phyloP scores from a whole-genome alignment of 1,140 invertebrate species.

The Eulimnadia texana region DNA sequence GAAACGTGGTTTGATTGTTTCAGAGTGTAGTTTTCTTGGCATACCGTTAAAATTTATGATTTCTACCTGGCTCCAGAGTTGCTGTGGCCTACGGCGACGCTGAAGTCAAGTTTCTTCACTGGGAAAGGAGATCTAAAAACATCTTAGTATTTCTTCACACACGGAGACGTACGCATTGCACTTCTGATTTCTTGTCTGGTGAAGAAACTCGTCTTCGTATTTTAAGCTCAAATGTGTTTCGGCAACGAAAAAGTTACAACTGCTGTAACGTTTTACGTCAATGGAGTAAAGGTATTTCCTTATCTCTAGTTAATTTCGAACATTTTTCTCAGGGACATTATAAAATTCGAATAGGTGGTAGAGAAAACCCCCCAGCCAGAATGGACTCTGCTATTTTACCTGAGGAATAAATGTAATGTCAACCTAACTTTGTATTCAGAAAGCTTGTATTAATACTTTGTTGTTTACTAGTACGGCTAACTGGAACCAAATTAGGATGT shows the following conservation, averaged over 20 bases:
- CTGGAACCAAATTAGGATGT: conserved; percentile 79
- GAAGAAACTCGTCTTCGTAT: too few relatives aligned
- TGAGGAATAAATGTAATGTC: conserved; percentile 52
- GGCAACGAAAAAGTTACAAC: background rate
- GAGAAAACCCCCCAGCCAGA: conserved; percentile 62
- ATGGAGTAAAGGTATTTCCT: conserved; percentile 7
- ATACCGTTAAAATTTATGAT: too few relatives aligned
- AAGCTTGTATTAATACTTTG: background rate
- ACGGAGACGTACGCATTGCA: too few relatives aligned
- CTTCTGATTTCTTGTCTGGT: too few relatives aligned
- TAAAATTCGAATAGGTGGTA: conserved; percentile 31
- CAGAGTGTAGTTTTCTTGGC: too few relatives aligned
- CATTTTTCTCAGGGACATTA: too few relatives aligned
- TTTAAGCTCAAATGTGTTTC: background rate
- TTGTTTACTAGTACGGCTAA: conserved; percentile 44
- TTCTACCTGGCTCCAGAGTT: too few relatives aligned
- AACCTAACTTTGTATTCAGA: background rate
- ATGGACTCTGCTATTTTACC: conserved; percentile 68
- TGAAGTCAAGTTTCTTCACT: too few relatives aligned
- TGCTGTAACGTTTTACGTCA: conserved; percentile 7
- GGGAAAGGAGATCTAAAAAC: too few relatives aligned
- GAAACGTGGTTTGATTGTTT: too few relatives aligned
- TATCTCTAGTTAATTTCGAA: background rate
- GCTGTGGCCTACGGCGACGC: too few relatives aligned
- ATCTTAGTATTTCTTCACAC: too few relatives aligned